Base-by-base conservation (phyloP, 2,113 vertebrate genomes). In the Zosterops pallidus region DNA sequence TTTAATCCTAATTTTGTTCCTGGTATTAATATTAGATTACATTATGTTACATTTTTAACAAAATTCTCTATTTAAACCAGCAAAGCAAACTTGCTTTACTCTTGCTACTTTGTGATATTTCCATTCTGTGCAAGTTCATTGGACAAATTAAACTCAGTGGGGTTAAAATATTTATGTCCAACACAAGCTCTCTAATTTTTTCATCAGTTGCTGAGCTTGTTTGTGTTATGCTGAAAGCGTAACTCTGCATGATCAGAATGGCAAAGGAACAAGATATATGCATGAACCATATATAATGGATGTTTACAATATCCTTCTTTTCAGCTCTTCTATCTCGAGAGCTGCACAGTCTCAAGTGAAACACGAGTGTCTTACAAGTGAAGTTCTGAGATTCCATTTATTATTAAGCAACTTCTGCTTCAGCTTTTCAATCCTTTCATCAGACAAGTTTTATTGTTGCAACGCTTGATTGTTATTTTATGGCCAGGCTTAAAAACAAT, bases 351-450 rank as follows among this genome's bases (percentile, higher is more conserved):
- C 89, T 91, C 91, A 71, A 91, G 74, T 70, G 75, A 85, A 83
- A 90, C 55, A 63, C 7, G 7, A 87, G 55, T 57, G 62, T n/a
- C 70, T 69, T 44, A 80, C 57, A 71, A 91, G 77, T 21, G 77
- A 86, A 86, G 70, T 16, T 55, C 59, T 50, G 74, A 91, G 29
- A 80, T 69, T 69, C 67, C 13, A 55, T 95, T 79, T 55, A 91
- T 91, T 95, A 95, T 94, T 92, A 69, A 95, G 33, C 63, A 91
- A 21, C 33, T 31, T 80, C 57, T 91, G 84, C 65, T 79, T 53
- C 62, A 71, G 65, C 15, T 89, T 91, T 64, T 71, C 50, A 12
- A 46, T 76, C 63, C 90, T 94, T 89, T 94, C 24, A 82, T 57
- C 78, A 89, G 71, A 25, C 12, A 25, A 13, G 11, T 71, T 75